Evolutionary conservation across 2,888 invertebrate genomes (phyloP).

Genomic region (Syrista parreyssii): DNA sequence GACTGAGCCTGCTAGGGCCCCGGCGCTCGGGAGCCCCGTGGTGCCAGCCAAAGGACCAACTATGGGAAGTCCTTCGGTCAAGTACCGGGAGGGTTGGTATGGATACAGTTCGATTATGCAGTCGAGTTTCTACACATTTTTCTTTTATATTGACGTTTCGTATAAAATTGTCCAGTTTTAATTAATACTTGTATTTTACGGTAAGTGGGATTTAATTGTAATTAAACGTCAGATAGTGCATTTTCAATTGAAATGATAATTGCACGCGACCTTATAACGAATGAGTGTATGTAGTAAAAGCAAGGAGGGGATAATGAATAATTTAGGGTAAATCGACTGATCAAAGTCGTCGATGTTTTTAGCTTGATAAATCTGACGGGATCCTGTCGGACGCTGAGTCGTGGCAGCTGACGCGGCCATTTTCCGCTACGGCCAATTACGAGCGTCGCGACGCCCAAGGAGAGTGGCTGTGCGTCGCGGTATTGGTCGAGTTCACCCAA

Average conservation of each 20-base stretch:
- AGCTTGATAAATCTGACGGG: neutral
- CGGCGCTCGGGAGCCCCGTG: slow-evolving; percentile 3
- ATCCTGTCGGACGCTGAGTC: slow-evolving; percentile 13
- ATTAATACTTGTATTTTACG: neutral
- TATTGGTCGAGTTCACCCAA: neutral
- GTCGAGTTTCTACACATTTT: neutral
- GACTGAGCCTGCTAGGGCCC: neutral
- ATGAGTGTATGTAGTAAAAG: neutral
- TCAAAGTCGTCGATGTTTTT: neutral
- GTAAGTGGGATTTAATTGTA: neutral
- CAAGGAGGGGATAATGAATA: neutral
- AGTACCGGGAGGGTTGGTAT: neutral
- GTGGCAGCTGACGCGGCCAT: slow-evolving; percentile 54
- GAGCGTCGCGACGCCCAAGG: slow-evolving; percentile 19
- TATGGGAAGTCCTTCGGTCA: slow-evolving; percentile 11
- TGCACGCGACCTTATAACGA: neutral
- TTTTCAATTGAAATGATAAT: neutral
- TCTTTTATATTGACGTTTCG: neutral
- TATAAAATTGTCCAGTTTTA: neutral
- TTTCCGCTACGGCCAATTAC: slow-evolving; percentile 47
- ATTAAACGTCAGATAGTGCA: neutral
- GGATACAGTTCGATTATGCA: neutral
- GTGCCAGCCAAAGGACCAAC: neutral
- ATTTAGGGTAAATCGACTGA: neutral
- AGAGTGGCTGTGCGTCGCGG: neutral